A percentile compares a stretch with the other conserved stretches of the same genome.
Evolutionary conservation across 2,888 invertebrate species (phyloP).

Genomic region (Temnothorax ravouxi): DNA sequence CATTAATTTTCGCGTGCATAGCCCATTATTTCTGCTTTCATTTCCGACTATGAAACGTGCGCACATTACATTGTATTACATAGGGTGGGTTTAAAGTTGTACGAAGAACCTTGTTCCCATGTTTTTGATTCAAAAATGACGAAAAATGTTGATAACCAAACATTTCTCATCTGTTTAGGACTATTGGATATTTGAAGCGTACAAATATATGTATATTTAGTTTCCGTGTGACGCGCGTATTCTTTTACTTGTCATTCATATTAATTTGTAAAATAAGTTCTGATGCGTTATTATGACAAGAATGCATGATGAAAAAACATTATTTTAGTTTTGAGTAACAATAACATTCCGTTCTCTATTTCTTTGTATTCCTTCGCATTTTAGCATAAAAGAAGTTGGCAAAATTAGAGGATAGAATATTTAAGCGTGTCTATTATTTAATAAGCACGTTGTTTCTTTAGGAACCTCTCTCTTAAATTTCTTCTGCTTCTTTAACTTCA

Average conservation of each 20-base stretch:
- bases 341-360: neutral
- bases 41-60: conserved; percentile 26
- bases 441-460: conserved; percentile 19
- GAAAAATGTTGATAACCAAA: neutral
- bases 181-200: neutral
- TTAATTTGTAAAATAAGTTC: neutral
- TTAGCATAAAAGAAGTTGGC: neutral
- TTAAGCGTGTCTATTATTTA: conserved; percentile 41
- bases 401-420: conserved; percentile 5
- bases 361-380: neutral
- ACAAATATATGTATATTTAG: neutral
- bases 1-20: conserved; percentile 42
- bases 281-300: neutral
- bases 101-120: neutral
- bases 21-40: conserved; percentile 41
- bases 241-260: neutral
- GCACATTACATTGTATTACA: conserved; percentile 12
- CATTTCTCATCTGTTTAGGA: neutral
- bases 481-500: conserved; percentile 29
- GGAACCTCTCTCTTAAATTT: conserved; percentile 24
- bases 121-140: neutral
- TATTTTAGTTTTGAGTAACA: neutral
- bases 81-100: conserved; percentile 14
- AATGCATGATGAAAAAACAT: neutral
- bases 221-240: neutral